Evolutionary conservation across 2,797 vertebrate genomes (phyloP).

Genomic region (Hephaestus fuliginosus): DNA sequence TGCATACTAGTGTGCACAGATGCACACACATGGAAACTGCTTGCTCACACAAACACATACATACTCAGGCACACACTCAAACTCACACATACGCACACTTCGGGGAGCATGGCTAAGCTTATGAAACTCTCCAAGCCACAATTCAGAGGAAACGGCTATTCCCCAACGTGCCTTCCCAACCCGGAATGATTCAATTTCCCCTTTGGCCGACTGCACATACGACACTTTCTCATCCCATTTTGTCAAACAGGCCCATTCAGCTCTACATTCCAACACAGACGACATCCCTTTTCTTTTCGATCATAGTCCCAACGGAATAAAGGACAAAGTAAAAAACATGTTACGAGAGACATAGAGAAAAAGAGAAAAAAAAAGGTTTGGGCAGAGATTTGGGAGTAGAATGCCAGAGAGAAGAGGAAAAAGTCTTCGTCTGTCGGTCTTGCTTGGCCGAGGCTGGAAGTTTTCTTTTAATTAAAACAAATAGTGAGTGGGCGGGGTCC

Average conservation of each 20-base stretch:
- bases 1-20: conserved; percentile 47
- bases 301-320: conserved; percentile 55
- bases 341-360: conserved; percentile 44
- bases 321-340: conserved; percentile 57
- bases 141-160: conserved; percentile 74
- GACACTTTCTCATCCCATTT: conserved; percentile 77
- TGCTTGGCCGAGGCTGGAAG: conserved; percentile 67
- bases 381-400: conserved; percentile 41
- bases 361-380: conserved; percentile 38
- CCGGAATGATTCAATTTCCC: conserved; percentile 85
- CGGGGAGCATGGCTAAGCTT: conserved; percentile 31
- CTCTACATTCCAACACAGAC: conserved; percentile 57
- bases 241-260: conserved; percentile 62
- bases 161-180: conserved; percentile 75
- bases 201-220: conserved; percentile 73
- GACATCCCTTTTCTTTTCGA: conserved; percentile 50
- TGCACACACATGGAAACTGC: conserved; percentile 57
- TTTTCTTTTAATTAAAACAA: conserved; percentile 87
- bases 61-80: conserved; percentile 26
- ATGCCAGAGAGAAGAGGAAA: conserved; percentile 64
- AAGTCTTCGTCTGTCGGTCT: conserved; percentile 60
- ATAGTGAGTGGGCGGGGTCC: conserved; percentile 75
- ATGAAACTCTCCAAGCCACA: conserved; percentile 67
- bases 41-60: conserved; percentile 32
- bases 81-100: conserved; percentile 41